These are phyloP conservation scores for Drosophila barbarae DNA, from an alignment of 2,888 invertebrate species.

Conservation along the genomic window DNA sequence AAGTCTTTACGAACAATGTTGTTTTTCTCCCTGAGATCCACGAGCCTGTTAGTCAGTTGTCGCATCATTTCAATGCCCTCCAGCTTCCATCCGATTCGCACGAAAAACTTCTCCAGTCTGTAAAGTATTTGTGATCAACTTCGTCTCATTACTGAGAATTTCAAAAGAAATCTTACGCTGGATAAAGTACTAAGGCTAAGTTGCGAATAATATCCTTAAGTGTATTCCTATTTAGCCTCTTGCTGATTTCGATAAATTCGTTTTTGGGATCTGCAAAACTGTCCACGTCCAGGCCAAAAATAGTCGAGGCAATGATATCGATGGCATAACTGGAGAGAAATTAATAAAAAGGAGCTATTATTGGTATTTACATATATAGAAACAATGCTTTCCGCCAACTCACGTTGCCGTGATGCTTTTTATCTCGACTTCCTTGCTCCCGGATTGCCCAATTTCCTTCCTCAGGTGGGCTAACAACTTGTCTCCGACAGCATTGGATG, in stretches of 20 bases:
- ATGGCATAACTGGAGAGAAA: constrained; percentile 78
- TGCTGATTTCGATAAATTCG: constrained; percentile 68
- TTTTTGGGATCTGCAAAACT: constrained; percentile 78
- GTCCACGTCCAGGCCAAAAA: constrained; percentile 80
- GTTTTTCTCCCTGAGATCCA: constrained; percentile 77
- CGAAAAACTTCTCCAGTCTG: constrained; percentile 73
- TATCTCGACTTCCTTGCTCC: constrained; percentile 80
- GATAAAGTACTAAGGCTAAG: constrained; percentile 57
- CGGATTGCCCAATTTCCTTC: constrained; percentile 66
- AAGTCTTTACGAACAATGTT: constrained; percentile 79
- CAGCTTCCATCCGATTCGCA: constrained; percentile 57
- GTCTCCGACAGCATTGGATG: constrained; percentile 82
- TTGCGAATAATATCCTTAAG: constrained; percentile 61
- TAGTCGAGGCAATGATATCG: constrained; percentile 80
- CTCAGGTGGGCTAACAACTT: constrained; percentile 81
- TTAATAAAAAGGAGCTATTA: not conserved
- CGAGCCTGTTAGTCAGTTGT: constrained; percentile 77
- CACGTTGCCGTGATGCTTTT: constrained; percentile 74
- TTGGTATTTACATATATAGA: not conserved
- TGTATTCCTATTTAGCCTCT: constrained; percentile 44
- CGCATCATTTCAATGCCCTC: constrained; percentile 77
- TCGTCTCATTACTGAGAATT: not conserved
- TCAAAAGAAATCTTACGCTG: constrained; percentile 45
- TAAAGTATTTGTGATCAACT: not conserved
- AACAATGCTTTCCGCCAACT: not conserved